Conservation (phyloP, 2,888 invertebrate genomes). For the Penaeus monodon region DNA sequence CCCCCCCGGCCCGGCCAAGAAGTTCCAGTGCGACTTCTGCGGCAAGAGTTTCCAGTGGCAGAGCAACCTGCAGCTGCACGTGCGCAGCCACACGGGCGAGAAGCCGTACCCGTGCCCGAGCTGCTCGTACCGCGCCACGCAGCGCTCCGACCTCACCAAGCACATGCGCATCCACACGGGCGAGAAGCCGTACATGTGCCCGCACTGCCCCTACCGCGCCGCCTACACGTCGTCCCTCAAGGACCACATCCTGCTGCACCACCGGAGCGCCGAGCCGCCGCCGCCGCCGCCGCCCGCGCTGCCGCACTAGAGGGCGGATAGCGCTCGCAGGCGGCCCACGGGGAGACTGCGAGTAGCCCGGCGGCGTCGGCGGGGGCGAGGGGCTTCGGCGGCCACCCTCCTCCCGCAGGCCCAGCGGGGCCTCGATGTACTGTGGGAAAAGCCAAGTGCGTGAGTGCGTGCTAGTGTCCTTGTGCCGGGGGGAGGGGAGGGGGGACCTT, state of each 20-base stretch:
- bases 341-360: not conserved
- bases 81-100: constrained; percentile 63
- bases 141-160: constrained; percentile 52
- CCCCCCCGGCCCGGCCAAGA: constrained; percentile 8
- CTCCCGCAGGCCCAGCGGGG: too few species aligned
- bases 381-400: too few species aligned
- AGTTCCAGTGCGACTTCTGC: constrained; percentile 57
- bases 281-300: not conserved
- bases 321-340: not conserved
- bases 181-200: constrained; percentile 54
- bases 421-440: too few species aligned
- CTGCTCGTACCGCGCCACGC: constrained; percentile 58
- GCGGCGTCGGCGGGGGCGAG: not conserved
- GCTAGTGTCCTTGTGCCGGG: not conserved
- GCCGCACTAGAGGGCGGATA: not conserved
- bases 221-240: constrained; percentile 50
- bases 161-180: constrained; percentile 58
- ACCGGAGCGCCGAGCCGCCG: constrained; percentile 23
- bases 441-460: not conserved
- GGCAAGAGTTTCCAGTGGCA: constrained; percentile 62
- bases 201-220: constrained; percentile 58
- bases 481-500: not conserved
- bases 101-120: constrained; percentile 59
- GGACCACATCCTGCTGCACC: constrained; percentile 46
- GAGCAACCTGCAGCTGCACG: constrained; percentile 58